Percentiles rank a stretch among this genome's conserved stretches.
These are phyloP conservation scores for silkworm (Bombyx mori) DNA, from an alignment of 1,140 invertebrate species.

Conservation along the genomic window DNA sequence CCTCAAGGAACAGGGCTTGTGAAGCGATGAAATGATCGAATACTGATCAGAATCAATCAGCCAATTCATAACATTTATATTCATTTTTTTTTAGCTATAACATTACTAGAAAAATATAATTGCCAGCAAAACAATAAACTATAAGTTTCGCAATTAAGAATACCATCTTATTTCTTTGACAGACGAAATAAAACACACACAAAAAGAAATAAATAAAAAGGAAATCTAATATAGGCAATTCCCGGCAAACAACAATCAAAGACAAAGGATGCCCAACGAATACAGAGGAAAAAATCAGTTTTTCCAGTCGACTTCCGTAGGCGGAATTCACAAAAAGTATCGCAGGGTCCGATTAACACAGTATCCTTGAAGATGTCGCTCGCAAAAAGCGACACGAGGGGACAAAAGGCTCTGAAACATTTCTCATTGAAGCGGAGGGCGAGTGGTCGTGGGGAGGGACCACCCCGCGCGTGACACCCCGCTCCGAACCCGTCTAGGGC, in stretches of 20 bases:
- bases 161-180: neutral
- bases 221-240: constrained; percentile 7
- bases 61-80: too few species aligned
- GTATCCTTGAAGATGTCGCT: constrained; percentile 62
- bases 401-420: constrained; percentile 61
- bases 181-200: constrained; percentile 1
- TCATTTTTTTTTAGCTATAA: too few species aligned
- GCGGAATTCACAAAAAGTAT: constrained; percentile 40
- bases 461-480: constrained; percentile 21
- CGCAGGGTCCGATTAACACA: constrained; percentile 57
- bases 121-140: neutral
- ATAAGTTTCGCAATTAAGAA: neutral
- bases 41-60: too few species aligned
- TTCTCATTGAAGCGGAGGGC: constrained; percentile 49
- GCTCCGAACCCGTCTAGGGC: constrained; percentile 39
- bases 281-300: constrained; percentile 21
- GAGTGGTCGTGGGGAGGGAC: constrained; percentile 24
- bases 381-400: constrained; percentile 57
- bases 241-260: constrained; percentile 23
- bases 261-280: constrained; percentile 16
- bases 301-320: constrained; percentile 34
- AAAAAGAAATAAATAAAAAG: constrained; percentile 5
- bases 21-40: too few species aligned
- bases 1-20: too few species aligned
- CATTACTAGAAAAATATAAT: too few species aligned